Conservation (phyloP, 2,797 vertebrate species). For the Dryobates pubescens region DNA sequence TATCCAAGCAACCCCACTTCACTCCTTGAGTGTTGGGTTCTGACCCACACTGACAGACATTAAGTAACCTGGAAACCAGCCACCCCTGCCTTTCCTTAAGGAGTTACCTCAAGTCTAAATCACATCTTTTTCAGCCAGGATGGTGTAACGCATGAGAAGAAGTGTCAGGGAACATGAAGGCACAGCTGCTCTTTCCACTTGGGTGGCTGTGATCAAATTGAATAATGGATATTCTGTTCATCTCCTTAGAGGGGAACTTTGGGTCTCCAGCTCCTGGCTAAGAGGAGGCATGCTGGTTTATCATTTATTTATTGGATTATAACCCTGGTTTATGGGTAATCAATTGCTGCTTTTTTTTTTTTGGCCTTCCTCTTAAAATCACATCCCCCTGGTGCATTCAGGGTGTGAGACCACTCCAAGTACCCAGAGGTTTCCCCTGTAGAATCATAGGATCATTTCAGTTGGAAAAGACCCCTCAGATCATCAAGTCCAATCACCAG, state of each 20-base stretch:
- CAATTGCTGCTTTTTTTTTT: conserved; percentile 49
- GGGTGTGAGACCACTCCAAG: not conserved
- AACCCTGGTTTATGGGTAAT: conserved; percentile 27
- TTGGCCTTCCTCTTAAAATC: not conserved
- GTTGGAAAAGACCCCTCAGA: too few species aligned
- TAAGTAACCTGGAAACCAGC: not conserved
- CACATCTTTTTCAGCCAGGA: not conserved
- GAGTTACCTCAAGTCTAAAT: not conserved
- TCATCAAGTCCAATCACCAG: too few species aligned
- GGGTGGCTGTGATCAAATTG: not conserved
- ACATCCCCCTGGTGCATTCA: not conserved
- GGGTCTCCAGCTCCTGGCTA: not conserved
- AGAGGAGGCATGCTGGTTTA: conserved; percentile 38
- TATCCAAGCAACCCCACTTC: not conserved
- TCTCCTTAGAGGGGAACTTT: not conserved
- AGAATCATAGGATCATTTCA: too few species aligned
- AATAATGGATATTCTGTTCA: conserved; percentile 57
- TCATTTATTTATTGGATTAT: conserved; percentile 67
- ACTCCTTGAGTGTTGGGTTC: not conserved
- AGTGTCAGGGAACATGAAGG: conserved; percentile 44
- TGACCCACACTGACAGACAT: not conserved
- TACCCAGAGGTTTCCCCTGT: not conserved
- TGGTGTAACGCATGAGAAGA: not conserved
- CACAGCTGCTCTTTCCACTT: conserved; percentile 55
- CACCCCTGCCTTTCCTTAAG: not conserved